Base-by-base conservation (phyloP, 2,113 vertebrate species). In the Panurus biarmicus region DNA sequence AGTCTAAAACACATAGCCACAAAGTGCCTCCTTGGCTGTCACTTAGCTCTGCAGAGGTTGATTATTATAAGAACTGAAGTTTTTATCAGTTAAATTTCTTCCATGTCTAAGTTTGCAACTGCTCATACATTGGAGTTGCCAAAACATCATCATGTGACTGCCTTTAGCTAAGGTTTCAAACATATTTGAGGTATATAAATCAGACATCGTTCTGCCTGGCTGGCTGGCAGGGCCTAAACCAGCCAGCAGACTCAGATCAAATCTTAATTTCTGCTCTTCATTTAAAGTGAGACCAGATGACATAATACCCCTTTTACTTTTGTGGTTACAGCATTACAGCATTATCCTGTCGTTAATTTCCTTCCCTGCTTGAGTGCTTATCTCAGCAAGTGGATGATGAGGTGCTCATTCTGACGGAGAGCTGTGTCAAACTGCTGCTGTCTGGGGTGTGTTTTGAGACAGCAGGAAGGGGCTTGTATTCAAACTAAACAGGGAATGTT, bases 111-210 rank as follows among this genome's bases (percentile, higher is more conserved):
- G 47, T 94, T 93, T 87, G 50, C 71, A 79, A 95, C 50, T 72
- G 66, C 66, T 93, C 36, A 25, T 85, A 79, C 21, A 23, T 16
- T 64, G 36, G 44, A 77, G 33, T 54, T 95, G 92, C 82, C 87
- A 94, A 93, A 95, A 83, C 35, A 54, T 44, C n/a, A 70, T 80
- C 54, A 90, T 1, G 1, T 70, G 71, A 73, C 19, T 1, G 28
- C 56, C 67, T 79, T 94, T 70, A 90, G 58, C 38, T 94, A 70
- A 87, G 29, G 33, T 85, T 94, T 90, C 90, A 80, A 90, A 51
- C 82, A 80, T 92, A 91, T 91, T 96, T 96, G 90, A 87, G 92
- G 54, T 90, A 61, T 75, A 69, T 73, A 76, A 88, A 86, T 90
- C 79, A 93, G 78, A 85, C 58, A 24, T 88, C 1, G 0, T 91